Conservation (phyloP, 2,113 vertebrate genomes). For the Dermatemys mawii region DNA sequence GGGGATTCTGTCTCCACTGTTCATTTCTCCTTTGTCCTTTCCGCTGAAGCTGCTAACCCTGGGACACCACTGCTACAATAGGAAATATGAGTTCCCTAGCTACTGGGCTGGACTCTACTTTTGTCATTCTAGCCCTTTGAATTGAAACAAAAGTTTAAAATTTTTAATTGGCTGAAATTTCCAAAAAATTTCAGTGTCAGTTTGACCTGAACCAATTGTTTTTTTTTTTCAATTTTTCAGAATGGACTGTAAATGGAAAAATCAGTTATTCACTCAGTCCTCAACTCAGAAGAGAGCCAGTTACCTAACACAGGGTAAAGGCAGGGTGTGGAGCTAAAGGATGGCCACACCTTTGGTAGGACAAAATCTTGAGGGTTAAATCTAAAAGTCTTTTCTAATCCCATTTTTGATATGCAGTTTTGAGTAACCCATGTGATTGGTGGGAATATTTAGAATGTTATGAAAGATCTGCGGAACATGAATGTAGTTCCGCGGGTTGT, state of each 20-base stretch:
- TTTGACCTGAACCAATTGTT: too few species aligned
- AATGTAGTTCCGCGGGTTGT: background rate
- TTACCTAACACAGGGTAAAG: background rate
- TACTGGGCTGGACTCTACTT: too few species aligned
- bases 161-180: too few species aligned
- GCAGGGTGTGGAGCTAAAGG: background rate
- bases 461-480: background rate
- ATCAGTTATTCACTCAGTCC: too few species aligned
- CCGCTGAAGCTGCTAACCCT: background rate
- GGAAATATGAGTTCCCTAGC: too few species aligned
- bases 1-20: background rate
- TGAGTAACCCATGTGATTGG: background rate
- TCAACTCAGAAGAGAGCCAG: background rate
- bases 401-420: background rate
- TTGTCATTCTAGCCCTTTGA: too few species aligned
- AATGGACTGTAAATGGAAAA: too few species aligned
- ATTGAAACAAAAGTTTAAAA: too few species aligned
- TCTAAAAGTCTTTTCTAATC: background rate
- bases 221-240: too few species aligned
- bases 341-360: background rate
- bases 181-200: too few species aligned
- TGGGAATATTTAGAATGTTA: background rate
- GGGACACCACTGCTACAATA: background rate
- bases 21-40: background rate
- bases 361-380: background rate